A percentile compares a stretch with the other conserved stretches of the same genome.
phyloP scores from a whole-genome alignment of 2,797 vertebrate species.

The Delichon dasypus region DNA sequence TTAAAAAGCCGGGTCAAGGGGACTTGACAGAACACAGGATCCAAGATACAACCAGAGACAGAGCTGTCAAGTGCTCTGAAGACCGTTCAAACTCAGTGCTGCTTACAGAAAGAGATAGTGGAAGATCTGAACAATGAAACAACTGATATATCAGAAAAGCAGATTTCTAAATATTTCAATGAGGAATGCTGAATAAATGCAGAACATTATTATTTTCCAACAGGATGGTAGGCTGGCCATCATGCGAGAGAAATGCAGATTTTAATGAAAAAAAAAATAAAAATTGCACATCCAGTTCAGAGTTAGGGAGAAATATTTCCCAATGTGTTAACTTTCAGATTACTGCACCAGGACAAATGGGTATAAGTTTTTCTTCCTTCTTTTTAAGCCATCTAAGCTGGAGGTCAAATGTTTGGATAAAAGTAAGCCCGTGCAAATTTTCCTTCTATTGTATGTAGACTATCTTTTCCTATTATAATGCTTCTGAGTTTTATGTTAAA shows the following conservation, averaged over 20 bases:
- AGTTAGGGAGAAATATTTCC: not conserved
- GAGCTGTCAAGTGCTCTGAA: constrained; percentile 46
- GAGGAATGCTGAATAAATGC: not conserved
- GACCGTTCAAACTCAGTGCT: not conserved
- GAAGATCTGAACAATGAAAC: not conserved
- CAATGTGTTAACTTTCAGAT: constrained; percentile 46
- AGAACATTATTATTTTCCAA: constrained; percentile 13
- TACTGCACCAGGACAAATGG: constrained; percentile 27
- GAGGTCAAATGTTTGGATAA: constrained; percentile 66
- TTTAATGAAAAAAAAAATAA: not conserved
- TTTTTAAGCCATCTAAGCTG: constrained; percentile 54
- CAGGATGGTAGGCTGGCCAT: not conserved
- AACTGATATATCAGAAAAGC: not conserved
- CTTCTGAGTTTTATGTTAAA: constrained; percentile 63
- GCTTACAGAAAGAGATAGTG: not conserved
- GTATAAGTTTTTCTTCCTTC: constrained; percentile 10
- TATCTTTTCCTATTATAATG: constrained; percentile 56
- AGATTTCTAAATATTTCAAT: constrained; percentile 22
- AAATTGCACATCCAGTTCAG: not conserved
- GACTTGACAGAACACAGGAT: constrained; percentile 35
- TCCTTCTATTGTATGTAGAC: constrained; percentile 52
- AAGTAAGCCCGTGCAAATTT: constrained; percentile 61
- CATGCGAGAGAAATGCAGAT: not conserved
- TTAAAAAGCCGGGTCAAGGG: constrained; percentile 42
- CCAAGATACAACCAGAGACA: constrained; percentile 17